phyloP scores from a whole-genome alignment of 2,113 vertebrate genomes.

The Bostrychus sinensis region DNA sequence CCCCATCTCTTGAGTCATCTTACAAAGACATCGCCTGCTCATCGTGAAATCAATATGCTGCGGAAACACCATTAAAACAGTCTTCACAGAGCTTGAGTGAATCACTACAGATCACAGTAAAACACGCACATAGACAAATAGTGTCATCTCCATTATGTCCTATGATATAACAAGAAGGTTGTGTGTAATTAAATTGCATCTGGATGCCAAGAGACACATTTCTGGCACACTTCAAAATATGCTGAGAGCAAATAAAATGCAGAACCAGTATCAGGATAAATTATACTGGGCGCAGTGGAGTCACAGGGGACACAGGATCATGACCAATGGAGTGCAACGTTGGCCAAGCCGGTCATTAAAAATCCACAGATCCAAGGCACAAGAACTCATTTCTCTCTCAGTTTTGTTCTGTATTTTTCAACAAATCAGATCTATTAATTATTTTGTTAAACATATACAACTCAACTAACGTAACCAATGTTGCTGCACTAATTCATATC shows the following conservation, averaged over 20 bases:
- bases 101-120: constrained; percentile 35
- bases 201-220: constrained; percentile 27
- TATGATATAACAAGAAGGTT: constrained; percentile 32
- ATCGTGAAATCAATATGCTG: constrained; percentile 67
- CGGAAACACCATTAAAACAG: constrained; percentile 64
- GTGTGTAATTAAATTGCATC: constrained; percentile 38
- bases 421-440: neutral
- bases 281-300: constrained; percentile 37
- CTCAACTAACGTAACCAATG: too few species aligned
- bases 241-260: constrained; percentile 37
- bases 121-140: constrained; percentile 5
- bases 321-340: constrained; percentile 37
- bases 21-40: constrained; percentile 63
- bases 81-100: constrained; percentile 50
- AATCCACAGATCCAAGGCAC: neutral
- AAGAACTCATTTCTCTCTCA: neutral
- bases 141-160: constrained; percentile 30
- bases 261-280: constrained; percentile 40
- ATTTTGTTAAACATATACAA: too few species aligned
- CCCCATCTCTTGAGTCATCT: constrained; percentile 56
- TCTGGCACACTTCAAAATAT: constrained; percentile 37
- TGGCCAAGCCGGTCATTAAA: constrained; percentile 46
- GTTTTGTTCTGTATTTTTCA: neutral
- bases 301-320: constrained; percentile 42
- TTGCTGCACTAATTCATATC: too few species aligned